Base-by-base conservation (phyloP, 1,140 invertebrate species). In the Hermetia illucens region DNA sequence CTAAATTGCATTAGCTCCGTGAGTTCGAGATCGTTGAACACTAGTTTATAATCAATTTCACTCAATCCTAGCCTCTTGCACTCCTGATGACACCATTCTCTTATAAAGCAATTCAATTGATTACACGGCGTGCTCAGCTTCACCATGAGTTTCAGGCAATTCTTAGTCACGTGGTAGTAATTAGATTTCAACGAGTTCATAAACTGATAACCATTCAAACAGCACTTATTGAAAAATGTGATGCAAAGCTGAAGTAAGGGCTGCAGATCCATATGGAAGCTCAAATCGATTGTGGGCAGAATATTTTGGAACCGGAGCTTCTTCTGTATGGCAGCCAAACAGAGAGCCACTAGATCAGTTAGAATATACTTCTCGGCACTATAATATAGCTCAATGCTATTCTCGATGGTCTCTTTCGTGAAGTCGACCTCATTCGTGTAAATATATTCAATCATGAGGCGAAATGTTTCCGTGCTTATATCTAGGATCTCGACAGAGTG, bases 341-440 rank as follows among this genome's bases (percentile, higher is more conserved):
- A 47, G 19, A 49, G 49, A 1, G 44, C 17, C n/a, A 48, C 50
- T 5, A 60, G 42, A 21, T 58, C 46, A n/a, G 48, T 47, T 21
- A 60, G 40, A 32, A 60, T 34, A 47, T 60, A 60, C 40, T 60
- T 60, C 37, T 60, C 55, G 1, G 57, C 53, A 5, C 57, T 49
- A 35, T 60, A 60, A 36, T 58, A 60, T 2, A 60, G 33, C 34
- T 60, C 57, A 8, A 60, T 53, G 30, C 48, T 45, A 2, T 50
- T 52, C 29, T 56, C 53, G 34, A 60, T 36, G 6, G 48, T 43
- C 25, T 54, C 36, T 1, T 36, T 16, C 13, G 48, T 46, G 17
- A 50, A 52, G 29, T 59, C 46, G 3, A 59, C 44, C 1, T 22
- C 36, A 2, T 51, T 52, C 0, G 47, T 51, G 34, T 61, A 61